Evolutionary conservation across 92 coral and sea anemone genomes (phyloP), one percentile per base, ranked within the genome.

Genomic region (Porites cylindrica): DNA sequence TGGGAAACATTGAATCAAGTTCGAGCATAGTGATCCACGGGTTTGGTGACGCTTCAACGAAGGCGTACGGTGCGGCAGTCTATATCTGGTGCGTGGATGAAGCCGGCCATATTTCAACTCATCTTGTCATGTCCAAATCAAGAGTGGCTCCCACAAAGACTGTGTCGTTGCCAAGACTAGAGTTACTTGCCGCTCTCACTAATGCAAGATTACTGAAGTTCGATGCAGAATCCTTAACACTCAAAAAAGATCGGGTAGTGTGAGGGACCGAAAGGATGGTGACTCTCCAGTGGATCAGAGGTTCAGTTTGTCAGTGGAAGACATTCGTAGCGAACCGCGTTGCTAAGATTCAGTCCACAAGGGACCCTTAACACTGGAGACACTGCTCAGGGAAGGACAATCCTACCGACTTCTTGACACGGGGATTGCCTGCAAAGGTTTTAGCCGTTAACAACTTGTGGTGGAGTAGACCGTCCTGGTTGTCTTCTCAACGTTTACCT

Each of bases 381-480:
- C 63, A 81, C 64, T 68, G 85, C 47, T 60, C 81, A 24, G 90
- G 93, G 50, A 83, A 82, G 82, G 86, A 76, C 43, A 91, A 91
- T 79, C 94, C 85, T 47, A 91, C 88, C 1, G 94, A 86, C 73
- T 11, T 91, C 16, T 64, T 81, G 58, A 80, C 88, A 9, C 43
- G 78, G 4, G 89, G 89, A 69, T n/a, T n/a, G n/a, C n/a, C n/a
- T n/a, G n/a, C n/a, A n/a, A n/a, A n/a, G n/a, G n/a, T n/a, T n/a
- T n/a, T n/a, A n/a, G n/a, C n/a, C n/a, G n/a, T n/a, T n/a, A n/a
- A n/a, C n/a, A n/a, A n/a, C n/a, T n/a, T n/a, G n/a, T n/a, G n/a
- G n/a, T n/a, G n/a, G n/a, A n/a, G n/a, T n/a, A n/a, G n/a, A n/a
- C n/a, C n/a, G n/a, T n/a, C n/a, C n/a, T n/a, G n/a, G n/a, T n/a